These are phyloP conservation scores for Drosophila prosaltans DNA, from an alignment of 1,140 invertebrate species.

Conservation along the genomic window DNA sequence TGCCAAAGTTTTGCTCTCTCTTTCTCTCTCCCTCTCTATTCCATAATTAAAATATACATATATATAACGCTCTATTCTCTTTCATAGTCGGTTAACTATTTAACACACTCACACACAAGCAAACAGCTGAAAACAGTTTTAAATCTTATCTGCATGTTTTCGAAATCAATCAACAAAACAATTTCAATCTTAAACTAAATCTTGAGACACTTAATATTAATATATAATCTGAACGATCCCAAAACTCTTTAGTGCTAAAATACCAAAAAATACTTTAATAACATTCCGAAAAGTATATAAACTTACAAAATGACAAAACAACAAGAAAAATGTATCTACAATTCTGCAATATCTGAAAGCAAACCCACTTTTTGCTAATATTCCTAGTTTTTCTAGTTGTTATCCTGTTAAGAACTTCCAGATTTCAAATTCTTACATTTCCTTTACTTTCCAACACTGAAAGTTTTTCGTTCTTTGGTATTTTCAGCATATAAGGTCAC, in stretches of 20 bases:
- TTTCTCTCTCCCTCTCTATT: slow-evolving; percentile 29
- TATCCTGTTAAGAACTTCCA: background rate
- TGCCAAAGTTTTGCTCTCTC: slow-evolving; percentile 50
- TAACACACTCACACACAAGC: background rate
- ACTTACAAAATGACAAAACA: too few species aligned
- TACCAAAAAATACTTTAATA: background rate
- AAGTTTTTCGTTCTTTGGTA: background rate
- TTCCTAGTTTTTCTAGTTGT: too few species aligned
- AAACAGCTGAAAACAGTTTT: slow-evolving; percentile 2
- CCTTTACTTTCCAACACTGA: background rate
- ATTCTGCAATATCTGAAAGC: too few species aligned
- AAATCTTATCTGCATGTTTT: slow-evolving; percentile 14
- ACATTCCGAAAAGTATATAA: too few species aligned
- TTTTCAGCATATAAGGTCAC: background rate
- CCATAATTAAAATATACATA: slow-evolving; percentile 21
- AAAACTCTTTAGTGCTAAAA: background rate
- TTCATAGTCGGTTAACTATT: slow-evolving; percentile 6
- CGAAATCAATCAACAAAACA: slow-evolving; percentile 6
- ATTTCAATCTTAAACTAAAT: slow-evolving; percentile 20
- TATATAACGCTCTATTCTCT: background rate
- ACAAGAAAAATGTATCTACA: too few species aligned
- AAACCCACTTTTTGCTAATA: too few species aligned
- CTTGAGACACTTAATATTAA: background rate
- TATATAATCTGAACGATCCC: background rate
- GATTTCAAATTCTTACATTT: background rate